These are phyloP conservation scores for Hypselothyrea guttata DNA, from an alignment of 2,888 invertebrate species.

Conservation along the genomic window DNA sequence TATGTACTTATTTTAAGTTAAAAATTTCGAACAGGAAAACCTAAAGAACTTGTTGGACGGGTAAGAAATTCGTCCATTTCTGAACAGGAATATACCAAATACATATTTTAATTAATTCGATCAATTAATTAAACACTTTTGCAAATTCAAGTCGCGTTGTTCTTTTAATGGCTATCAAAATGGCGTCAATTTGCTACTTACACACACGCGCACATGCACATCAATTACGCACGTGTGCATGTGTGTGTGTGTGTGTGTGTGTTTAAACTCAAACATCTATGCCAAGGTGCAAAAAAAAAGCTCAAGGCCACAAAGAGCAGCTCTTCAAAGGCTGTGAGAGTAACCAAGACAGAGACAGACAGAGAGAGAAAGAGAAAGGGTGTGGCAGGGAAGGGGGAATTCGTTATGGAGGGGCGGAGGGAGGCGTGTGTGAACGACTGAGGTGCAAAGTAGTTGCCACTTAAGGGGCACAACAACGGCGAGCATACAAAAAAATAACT, in stretches of 20 bases:
- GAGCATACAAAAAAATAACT: slow-evolving; percentile 3
- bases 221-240: background rate
- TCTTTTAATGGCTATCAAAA: too few species aligned
- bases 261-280: slow-evolving; percentile 48
- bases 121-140: too few species aligned
- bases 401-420: slow-evolving; percentile 15
- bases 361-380: background rate
- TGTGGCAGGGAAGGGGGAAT: background rate
- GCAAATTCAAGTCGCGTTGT: too few species aligned
- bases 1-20: too few species aligned
- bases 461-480: slow-evolving; percentile 48
- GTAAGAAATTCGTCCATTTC: too few species aligned
- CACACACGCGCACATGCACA: background rate
- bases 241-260: slow-evolving; percentile 9
- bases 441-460: slow-evolving; percentile 77
- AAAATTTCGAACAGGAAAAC: too few species aligned
- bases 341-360: background rate
- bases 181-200: too few species aligned
- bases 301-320: slow-evolving; percentile 61
- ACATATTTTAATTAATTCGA: too few species aligned
- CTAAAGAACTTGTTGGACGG: too few species aligned
- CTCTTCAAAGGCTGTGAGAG: slow-evolving; percentile 30
- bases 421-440: slow-evolving; percentile 53
- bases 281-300: slow-evolving; percentile 64
- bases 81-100: too few species aligned